A percentile compares a stretch with the other conserved stretches of the same genome.
phyloP scores from a whole-genome alignment of 2,113 vertebrate species.

The Dicentrarchus labrax region DNA sequence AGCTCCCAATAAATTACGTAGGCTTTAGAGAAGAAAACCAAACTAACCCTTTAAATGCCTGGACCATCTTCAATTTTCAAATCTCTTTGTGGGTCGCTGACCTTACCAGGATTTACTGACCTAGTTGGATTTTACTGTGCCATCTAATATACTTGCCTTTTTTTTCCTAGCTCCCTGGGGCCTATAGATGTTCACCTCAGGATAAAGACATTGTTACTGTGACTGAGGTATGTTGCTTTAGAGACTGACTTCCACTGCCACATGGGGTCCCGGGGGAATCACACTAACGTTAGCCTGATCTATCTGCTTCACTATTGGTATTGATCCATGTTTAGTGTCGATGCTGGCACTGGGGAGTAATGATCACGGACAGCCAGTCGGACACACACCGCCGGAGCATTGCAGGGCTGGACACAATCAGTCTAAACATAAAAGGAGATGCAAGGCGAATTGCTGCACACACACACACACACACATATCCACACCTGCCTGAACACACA shows the following conservation, averaged over 20 bases:
- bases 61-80: slow-evolving; percentile 52
- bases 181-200: slow-evolving; percentile 58
- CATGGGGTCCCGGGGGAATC: slow-evolving; percentile 41
- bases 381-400: slow-evolving; percentile 27
- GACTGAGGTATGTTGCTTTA: slow-evolving; percentile 66
- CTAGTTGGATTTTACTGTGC: slow-evolving; percentile 29
- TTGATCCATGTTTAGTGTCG: slow-evolving; percentile 75
- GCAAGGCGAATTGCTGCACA: neutral
- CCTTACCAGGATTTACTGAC: slow-evolving; percentile 50
- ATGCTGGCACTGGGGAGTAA: slow-evolving; percentile 65
- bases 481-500: slow-evolving; percentile 4
- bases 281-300: slow-evolving; percentile 59
- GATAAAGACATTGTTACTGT: slow-evolving; percentile 69
- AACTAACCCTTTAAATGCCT: slow-evolving; percentile 57
- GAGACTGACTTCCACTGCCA: slow-evolving; percentile 57
- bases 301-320: slow-evolving; percentile 70
- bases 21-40: slow-evolving; percentile 54
- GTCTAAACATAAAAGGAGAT: slow-evolving; percentile 13
- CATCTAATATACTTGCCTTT: slow-evolving; percentile 39
- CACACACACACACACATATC: slow-evolving; percentile 1
- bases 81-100: slow-evolving; percentile 52
- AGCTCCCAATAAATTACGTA: slow-evolving; percentile 52
- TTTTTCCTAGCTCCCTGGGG: slow-evolving; percentile 30
- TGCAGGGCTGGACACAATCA: slow-evolving; percentile 20
- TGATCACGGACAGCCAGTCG: slow-evolving; percentile 51